Base-by-base conservation (phyloP, 2,113 vertebrate species). In the Calypte anna region DNA sequence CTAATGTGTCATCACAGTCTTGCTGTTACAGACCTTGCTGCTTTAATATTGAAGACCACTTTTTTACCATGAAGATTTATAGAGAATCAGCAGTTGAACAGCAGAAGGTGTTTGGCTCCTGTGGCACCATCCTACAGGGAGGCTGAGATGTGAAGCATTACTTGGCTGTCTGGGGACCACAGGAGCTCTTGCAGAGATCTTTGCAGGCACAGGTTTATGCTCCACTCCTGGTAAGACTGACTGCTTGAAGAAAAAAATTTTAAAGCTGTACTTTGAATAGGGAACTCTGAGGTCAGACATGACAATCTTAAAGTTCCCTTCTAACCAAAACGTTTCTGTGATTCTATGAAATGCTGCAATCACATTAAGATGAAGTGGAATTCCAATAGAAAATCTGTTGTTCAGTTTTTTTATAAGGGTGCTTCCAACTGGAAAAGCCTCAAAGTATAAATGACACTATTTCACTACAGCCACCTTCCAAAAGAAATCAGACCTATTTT, bases 101-200 rank as follows among this genome's bases (percentile, higher is more conserved):
- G 23, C 54, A 48, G 46, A 46, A 50, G 36, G 20, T 21, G 21
- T 64, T 68, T 50, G 4, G 1, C 24, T 84, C 62, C 58, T 67
- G 50, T 6, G 2, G 53, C 21, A 74, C 40, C 19, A 46, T 21
- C 36, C 77, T 36, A 54, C 8, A 1, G 59, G 36, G 40, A 54
- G 46, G 50, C 44, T 36, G 50, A 80, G 66, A 80, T 10, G 13
- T 3, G 66, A 58, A 30, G 48, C 0, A 0, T 68, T 36, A 14
- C 28, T 8, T 38, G 14, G 43, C 59, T 81, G 43, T 28, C 21
- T 1, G 3, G 30, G 23, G 74, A 61, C n/a, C 0, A 0, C 24
- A 36, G 54, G 10, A 36, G 30, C 31, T 44, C 43, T 27, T 38
- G 19, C 15, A 17, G 72, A 27, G 20, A 18, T 11, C 33, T 70